Percentiles rank a stretch among this genome's conserved stretches.
Evolutionary conservation across 2,888 invertebrate genomes (phyloP).

Genomic region (Panorpa germanica): DNA sequence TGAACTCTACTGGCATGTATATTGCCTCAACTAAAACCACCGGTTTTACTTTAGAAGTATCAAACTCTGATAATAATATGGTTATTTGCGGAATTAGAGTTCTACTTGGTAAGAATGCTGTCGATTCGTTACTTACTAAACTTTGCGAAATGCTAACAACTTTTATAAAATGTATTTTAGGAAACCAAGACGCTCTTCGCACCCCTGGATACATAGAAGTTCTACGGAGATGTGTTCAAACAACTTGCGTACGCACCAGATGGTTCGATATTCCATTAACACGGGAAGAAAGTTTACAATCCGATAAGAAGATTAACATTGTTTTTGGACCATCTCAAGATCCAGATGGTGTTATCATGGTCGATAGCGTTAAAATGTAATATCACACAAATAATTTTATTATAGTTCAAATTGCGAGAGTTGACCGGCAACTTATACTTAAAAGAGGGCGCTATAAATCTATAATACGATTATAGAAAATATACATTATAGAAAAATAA

Average conservation of each 20-base stretch:
- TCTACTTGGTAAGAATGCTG: conserved; percentile 66
- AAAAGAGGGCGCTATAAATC: too few species aligned
- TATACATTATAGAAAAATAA: too few species aligned
- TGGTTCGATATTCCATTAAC: conserved; percentile 95
- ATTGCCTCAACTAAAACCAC: conserved; percentile 81
- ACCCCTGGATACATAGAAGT: conserved; percentile 21
- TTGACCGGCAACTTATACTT: too few species aligned
- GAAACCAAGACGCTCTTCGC: conserved; percentile 21
- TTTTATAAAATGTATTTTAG: conserved; percentile 1
- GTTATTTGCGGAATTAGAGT: conserved; percentile 84
- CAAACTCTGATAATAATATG: conserved; percentile 69
- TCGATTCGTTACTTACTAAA: conserved; percentile 55
- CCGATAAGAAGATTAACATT: conserved; percentile 77
- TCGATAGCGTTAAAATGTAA: conserved; percentile 79
- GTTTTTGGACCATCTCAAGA: conserved; percentile 73
- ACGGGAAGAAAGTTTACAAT: conserved; percentile 79
- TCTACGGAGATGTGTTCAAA: conserved; percentile 47
- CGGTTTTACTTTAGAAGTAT: conserved; percentile 77
- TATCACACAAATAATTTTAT: conserved; percentile 12
- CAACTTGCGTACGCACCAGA: conserved; percentile 53
- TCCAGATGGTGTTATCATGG: conserved; percentile 73
- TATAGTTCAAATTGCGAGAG: conserved; percentile 2
- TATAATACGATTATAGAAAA: too few species aligned
- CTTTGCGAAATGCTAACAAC: conserved; percentile 41
- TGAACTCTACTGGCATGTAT: conserved; percentile 52